Evolutionary conservation across 2,113 vertebrate species (phyloP).

Genomic region (Pedetes capensis): DNA sequence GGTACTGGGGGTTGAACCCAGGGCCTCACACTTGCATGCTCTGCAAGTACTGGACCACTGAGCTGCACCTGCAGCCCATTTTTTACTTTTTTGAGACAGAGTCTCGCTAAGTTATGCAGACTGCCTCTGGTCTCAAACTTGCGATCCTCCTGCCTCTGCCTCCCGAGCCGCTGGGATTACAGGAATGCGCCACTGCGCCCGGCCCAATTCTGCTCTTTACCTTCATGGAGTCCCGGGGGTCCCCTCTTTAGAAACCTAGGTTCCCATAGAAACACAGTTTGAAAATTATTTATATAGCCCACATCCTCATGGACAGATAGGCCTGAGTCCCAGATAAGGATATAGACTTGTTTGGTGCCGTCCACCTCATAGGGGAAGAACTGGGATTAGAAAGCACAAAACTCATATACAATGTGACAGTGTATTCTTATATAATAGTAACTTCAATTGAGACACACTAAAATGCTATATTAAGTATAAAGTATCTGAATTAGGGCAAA

Average conservation of each 20-base stretch:
- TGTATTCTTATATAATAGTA: background rate
- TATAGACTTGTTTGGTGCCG: background rate
- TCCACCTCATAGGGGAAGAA: background rate
- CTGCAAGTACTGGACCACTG: no score
- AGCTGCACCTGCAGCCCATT: no score
- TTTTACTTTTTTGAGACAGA: no score
- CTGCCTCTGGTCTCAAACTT: no score
- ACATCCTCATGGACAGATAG: background rate
- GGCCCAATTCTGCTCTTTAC: background rate
- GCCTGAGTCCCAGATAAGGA: background rate
- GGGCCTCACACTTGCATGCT: no score
- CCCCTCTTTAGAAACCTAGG: background rate
- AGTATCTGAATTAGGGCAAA: background rate
- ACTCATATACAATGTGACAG: background rate
- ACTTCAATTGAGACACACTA: background rate
- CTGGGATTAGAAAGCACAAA: background rate
- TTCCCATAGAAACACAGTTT: slow-evolving; percentile 4
- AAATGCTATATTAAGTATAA: background rate
- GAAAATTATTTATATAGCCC: slow-evolving; percentile 36
- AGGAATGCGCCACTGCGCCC: no score
- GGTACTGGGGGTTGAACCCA: no score
- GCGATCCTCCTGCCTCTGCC: no score
- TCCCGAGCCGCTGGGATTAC: no score
- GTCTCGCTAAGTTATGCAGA: no score
- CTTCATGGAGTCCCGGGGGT: background rate